Evolutionary conservation across 2,888 invertebrate species (phyloP).

Genomic region (Eristalis intricaria): DNA sequence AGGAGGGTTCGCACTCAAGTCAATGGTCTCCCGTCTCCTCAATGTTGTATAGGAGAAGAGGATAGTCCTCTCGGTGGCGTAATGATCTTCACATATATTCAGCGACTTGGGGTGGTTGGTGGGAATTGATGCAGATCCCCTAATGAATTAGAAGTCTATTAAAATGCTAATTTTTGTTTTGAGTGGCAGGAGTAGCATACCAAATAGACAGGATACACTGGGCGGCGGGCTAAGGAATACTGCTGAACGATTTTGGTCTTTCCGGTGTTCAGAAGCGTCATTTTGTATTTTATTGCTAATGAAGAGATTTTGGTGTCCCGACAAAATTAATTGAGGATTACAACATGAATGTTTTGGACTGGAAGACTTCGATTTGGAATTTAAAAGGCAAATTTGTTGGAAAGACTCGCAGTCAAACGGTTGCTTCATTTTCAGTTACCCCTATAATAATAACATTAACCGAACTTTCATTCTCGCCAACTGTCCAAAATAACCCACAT

Average conservation of each 20-base stretch:
- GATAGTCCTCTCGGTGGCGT: constrained; percentile 20
- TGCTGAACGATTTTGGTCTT: background rate
- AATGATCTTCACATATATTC: constrained; percentile 54
- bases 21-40: constrained; percentile 8
- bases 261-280: background rate
- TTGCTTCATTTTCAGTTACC: background rate
- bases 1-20: background rate
- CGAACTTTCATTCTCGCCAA: too few relatives aligned
- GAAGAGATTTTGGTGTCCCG: constrained; percentile 51
- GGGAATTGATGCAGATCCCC: constrained; percentile 66
- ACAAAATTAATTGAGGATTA: constrained; percentile 58
- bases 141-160: constrained; percentile 72
- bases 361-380: constrained; percentile 8
- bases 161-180: constrained; percentile 70
- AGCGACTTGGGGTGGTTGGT: constrained; percentile 9
- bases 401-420: background rate
- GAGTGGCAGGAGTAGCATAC: constrained; percentile 18
- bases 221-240: constrained; percentile 6
- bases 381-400: background rate
- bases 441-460: too few relatives aligned
- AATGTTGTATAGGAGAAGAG: background rate
- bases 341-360: constrained; percentile 19
- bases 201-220: background rate
- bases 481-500: too few relatives aligned
- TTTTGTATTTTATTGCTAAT: constrained; percentile 54